These are phyloP conservation scores for Eudemis profundana DNA, from an alignment of 2,888 invertebrate genomes.

Conservation along the genomic window DNA sequence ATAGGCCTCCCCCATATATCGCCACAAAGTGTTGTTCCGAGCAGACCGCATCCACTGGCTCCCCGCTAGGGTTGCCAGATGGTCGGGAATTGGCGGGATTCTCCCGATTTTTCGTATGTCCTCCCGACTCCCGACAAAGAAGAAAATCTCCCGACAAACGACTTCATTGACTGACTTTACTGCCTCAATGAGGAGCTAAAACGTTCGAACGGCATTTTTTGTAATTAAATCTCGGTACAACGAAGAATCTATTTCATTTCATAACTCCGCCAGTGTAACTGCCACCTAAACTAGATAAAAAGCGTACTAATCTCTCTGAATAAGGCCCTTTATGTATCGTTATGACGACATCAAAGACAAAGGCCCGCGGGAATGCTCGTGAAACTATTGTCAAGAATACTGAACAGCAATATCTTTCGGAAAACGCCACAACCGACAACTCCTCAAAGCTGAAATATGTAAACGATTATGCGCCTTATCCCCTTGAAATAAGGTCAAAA, in stretches of 20 bases:
- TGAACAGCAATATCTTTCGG: not conserved
- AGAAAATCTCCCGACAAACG: too few relatives aligned
- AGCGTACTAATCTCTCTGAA: slow-evolving; percentile 32
- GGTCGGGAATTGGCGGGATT: too few relatives aligned
- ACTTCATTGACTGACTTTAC: too few relatives aligned
- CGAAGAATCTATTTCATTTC: not conserved
- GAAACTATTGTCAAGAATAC: slow-evolving; percentile 32
- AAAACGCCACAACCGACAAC: not conserved
- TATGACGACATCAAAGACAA: slow-evolving; percentile 42
- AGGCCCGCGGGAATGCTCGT: slow-evolving; percentile 32
- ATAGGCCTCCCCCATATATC: too few relatives aligned
- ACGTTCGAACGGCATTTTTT: too few relatives aligned
- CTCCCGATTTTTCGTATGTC: too few relatives aligned
- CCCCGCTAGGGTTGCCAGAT: too few relatives aligned
- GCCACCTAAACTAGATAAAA: slow-evolving; percentile 24
- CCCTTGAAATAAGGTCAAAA: not conserved
- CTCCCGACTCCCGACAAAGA: too few relatives aligned
- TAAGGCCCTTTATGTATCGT: slow-evolving; percentile 34
- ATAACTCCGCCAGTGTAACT: not conserved
- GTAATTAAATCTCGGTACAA: too few relatives aligned
- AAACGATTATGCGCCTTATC: not conserved
- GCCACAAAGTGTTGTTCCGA: too few relatives aligned
- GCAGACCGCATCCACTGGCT: too few relatives aligned
- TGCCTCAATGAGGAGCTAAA: too few relatives aligned
- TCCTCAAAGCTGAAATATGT: not conserved